Evolutionary conservation across 2,888 invertebrate species (phyloP).

Genomic region (Nesidiocoris tenuis): DNA sequence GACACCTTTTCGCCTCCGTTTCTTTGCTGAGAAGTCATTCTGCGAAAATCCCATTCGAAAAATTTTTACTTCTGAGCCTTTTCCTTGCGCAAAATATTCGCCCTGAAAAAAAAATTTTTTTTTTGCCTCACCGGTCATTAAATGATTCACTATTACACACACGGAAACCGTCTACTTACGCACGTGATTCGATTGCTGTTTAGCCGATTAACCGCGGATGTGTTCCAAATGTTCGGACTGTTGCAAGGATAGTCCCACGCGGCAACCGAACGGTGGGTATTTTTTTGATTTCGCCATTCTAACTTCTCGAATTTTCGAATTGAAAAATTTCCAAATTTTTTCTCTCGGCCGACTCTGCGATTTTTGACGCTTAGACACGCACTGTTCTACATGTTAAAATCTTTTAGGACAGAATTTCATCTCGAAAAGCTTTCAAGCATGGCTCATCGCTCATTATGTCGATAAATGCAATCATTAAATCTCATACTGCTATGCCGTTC

Average conservation of each 20-base stretch:
- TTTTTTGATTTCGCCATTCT: conserved; percentile 2
- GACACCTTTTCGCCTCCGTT: not conserved
- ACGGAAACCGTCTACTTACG: not conserved
- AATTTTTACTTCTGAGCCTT: not conserved
- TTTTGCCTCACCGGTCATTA: not conserved
- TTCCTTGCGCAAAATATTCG: too few relatives aligned
- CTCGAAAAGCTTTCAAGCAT: not conserved
- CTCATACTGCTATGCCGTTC: too few relatives aligned
- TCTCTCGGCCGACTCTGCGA: not conserved
- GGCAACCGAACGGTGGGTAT: conserved; percentile 33
- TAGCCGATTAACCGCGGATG: conserved; percentile 52
- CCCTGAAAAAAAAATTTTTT: not conserved
- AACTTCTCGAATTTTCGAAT: not conserved
- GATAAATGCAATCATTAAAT: too few relatives aligned
- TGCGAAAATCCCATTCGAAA: too few relatives aligned
- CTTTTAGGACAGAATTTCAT: not conserved
- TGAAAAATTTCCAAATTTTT: not conserved
- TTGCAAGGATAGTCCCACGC: conserved; percentile 51
- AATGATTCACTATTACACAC: not conserved
- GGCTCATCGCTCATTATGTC: not conserved
- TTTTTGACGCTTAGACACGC: not conserved
- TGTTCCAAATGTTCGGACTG: conserved; percentile 58
- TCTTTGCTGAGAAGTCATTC: not conserved
- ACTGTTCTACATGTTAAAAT: not conserved
- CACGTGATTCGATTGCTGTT: not conserved